These are phyloP conservation scores for Cabera pusaria DNA, from an alignment of 2,888 invertebrate species.

Conservation along the genomic window DNA sequence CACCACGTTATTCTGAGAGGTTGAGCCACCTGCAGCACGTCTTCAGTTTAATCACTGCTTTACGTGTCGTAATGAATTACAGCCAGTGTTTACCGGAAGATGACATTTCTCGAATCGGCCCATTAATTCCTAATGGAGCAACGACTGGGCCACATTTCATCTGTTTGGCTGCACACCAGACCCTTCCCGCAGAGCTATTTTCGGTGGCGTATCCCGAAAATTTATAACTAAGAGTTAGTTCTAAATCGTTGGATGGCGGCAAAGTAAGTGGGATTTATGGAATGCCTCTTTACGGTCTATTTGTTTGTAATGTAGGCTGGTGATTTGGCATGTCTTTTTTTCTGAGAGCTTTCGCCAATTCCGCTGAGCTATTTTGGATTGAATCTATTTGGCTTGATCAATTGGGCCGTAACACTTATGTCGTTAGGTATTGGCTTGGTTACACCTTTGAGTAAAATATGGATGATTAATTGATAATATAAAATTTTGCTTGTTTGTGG, in stretches of 20 bases:
- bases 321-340: conserved; percentile 35
- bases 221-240: conserved; percentile 77
- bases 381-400: conserved; percentile 19
- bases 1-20: no score
- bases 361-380: conserved; percentile 25
- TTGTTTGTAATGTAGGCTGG: conserved; percentile 47
- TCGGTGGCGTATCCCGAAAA: conserved; percentile 71
- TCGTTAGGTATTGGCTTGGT: no score
- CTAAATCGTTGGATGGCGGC: conserved; percentile 74
- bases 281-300: conserved; percentile 61
- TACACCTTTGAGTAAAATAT: no score
- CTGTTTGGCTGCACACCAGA: conserved; percentile 77
- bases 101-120: conserved; percentile 79
- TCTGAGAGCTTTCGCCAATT: conserved; percentile 36
- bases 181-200: conserved; percentile 72
- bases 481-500: no score
- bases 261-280: conserved; percentile 75
- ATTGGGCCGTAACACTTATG: conserved; percentile 19
- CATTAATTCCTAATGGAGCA: conserved; percentile 81
- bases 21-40: no score
- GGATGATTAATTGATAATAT: no score
- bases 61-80: conserved; percentile 63
- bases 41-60: conserved; percentile 36
- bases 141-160: conserved; percentile 74
- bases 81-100: conserved; percentile 73